Evolutionary conservation across 2,113 vertebrate species (phyloP), one percentile per base, ranked within the genome.

Genomic region (Neoarius graeffei): DNA sequence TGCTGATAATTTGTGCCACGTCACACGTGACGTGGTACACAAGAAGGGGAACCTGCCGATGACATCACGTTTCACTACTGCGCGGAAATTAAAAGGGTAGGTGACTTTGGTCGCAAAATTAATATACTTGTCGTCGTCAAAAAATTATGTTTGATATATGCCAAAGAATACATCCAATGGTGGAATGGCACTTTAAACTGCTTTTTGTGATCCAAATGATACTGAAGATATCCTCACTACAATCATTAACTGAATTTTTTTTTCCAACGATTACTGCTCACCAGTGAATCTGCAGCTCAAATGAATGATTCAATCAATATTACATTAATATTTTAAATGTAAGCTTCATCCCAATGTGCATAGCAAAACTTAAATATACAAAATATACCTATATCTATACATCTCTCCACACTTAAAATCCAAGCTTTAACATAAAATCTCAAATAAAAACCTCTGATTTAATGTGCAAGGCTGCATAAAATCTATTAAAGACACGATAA

Each of bases 401-500:
- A 23, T 5, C 23, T 6, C 11, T 35, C n/a, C 23, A 52, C 35
- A 79, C n/a, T 64, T 73, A 13, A 81, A 69, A 71, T 23, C 25
- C 62, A 87, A 64, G 52, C 9, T 71, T 71, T 42, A 84, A 62
- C 52, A 25, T 80, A 54, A 76, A 59, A 60, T 54, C 35, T 35
- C 73, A 83, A 89, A 82, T 17, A 84, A 87, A 60, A n/a, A 25
- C 66, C 11, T 54, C 48, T 84, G 10, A 52, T 59, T 85, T 62
- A 54, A 42, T 50, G 64, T 84, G 73, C 71, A 88, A 88, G 84
- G 20, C 56, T 60, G 85, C 87, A 57, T 30, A 59, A 66, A 87
- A 59, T 62, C 59, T 81, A 64, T 15, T 42, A 42, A 81, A 76
- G 9, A 84, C 48, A 71, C 42, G 88, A 88, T 27, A 86, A 91